These are phyloP conservation scores for Steinernema hermaphroditum DNA, from an alignment of 2,888 invertebrate species.

Conservation along the genomic window DNA sequence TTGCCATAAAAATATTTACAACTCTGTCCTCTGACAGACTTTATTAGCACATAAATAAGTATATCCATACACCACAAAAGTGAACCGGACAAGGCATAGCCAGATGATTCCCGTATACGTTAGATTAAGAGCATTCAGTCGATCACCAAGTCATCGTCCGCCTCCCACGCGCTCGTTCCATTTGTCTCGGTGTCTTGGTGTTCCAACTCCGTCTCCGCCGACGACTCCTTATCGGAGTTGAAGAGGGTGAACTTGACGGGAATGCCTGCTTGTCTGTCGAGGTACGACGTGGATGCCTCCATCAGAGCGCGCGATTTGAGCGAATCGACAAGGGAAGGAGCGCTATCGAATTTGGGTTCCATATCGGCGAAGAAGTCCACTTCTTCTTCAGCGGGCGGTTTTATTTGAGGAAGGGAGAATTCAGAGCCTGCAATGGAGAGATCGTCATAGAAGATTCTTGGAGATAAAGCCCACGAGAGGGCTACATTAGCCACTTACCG, in stretches of 20 bases:
- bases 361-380: constrained; percentile 19
- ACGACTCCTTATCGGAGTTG: constrained; percentile 17
- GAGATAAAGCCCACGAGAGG: neutral
- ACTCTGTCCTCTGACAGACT: too few relatives aligned
- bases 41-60: too few relatives aligned
- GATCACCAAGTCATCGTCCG: constrained; percentile 10
- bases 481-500: too few relatives aligned
- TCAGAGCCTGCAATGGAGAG: neutral
- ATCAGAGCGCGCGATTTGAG: neutral
- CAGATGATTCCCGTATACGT: neutral
- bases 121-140: neutral
- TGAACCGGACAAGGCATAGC: constrained; percentile 28
- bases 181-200: neutral
- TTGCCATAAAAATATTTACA: too few relatives aligned
- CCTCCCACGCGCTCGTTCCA: constrained; percentile 25
- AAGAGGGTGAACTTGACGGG: constrained; percentile 24
- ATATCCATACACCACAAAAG: too few relatives aligned
- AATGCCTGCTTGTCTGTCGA: neutral
- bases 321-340: constrained; percentile 12
- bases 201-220: constrained; percentile 5
- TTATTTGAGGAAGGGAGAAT: constrained; percentile 14
- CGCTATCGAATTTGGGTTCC: constrained; percentile 19
- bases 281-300: neutral
- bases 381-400: neutral
- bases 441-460: neutral